A percentile compares a stretch with the other conserved stretches of the same genome.
These are phyloP conservation scores for Drosophila equinoxialis DNA, from an alignment of 1,140 invertebrate species.

Conservation along the genomic window DNA sequence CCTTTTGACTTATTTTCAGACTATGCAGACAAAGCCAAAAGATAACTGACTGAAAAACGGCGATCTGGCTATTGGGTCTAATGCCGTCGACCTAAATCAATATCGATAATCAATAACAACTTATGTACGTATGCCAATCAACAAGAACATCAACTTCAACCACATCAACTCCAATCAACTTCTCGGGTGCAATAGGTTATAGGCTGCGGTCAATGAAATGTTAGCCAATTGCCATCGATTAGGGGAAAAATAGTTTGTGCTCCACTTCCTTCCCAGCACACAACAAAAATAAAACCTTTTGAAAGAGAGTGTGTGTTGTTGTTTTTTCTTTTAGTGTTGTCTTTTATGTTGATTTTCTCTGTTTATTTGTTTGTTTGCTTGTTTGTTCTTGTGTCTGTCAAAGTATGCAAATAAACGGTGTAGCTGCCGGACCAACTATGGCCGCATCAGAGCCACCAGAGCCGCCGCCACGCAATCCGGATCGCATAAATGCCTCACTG, in stretches of 20 bases:
- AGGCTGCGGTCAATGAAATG: neutral
- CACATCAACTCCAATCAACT: conserved; percentile 3
- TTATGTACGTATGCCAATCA: conserved; percentile 10
- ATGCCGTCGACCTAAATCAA: conserved; percentile 3
- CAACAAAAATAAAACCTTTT: neutral
- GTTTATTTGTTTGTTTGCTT: conserved; percentile 22
- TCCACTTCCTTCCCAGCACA: neutral
- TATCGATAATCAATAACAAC: neutral
- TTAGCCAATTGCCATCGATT: neutral
- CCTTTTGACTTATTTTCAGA: neutral
- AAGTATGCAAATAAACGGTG: conserved; percentile 82
- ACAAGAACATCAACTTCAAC: neutral
- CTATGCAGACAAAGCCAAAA: neutral
- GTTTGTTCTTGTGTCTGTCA: conserved; percentile 46
- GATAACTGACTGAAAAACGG: neutral
- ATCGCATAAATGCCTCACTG: conserved; percentile 83
- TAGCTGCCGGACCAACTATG: conserved; percentile 80
- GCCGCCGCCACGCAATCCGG: conserved; percentile 83
- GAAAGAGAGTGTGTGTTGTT: neutral
- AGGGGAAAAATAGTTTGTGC: conserved; percentile 11
- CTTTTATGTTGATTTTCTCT: conserved; percentile 19
- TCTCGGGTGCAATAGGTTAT: conserved; percentile 2
- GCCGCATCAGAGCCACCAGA: conserved; percentile 83
- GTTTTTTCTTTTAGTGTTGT: neutral
- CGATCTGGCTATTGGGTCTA: neutral